phyloP scores from a whole-genome alignment of 1,140 invertebrate species.

The Colletes latitarsis region DNA sequence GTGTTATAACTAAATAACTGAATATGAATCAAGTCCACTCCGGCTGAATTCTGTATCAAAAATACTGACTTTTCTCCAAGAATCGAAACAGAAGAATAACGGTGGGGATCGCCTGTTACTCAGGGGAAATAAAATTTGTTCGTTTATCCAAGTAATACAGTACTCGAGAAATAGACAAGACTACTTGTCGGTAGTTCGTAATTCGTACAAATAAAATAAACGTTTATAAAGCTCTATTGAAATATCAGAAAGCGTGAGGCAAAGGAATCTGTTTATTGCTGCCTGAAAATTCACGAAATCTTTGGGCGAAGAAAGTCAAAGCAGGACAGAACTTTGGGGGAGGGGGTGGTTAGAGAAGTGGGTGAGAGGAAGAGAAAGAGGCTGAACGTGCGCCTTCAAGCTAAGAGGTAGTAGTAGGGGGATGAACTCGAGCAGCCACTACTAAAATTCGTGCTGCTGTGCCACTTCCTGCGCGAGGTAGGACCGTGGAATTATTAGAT shows the following conservation, averaged over 20 bases:
- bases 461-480: slow-evolving; percentile 67
- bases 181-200: no score
- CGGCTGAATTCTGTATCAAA: no score
- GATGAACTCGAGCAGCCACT: slow-evolving; percentile 50
- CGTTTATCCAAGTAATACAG: no score
- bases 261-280: background rate
- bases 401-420: slow-evolving; percentile 3
- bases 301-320: background rate
- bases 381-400: slow-evolving; percentile 38
- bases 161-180: no score
- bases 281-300: slow-evolving; percentile 2
- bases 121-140: no score
- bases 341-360: slow-evolving; percentile 26
- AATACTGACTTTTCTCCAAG: no score
- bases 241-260: background rate
- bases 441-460: slow-evolving; percentile 64
- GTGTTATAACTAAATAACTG: no score
- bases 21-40: no score
- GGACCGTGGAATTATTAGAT: slow-evolving; percentile 77
- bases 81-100: no score
- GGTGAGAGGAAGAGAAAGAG: slow-evolving; percentile 38
- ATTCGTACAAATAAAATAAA: no score
- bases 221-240: no score
- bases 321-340: background rate
- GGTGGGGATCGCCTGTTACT: no score